Percentiles rank a stretch among this genome's conserved stretches.
Conservation (phyloP, 2,888 invertebrate species). For the Melanchra persicariae region DNA sequence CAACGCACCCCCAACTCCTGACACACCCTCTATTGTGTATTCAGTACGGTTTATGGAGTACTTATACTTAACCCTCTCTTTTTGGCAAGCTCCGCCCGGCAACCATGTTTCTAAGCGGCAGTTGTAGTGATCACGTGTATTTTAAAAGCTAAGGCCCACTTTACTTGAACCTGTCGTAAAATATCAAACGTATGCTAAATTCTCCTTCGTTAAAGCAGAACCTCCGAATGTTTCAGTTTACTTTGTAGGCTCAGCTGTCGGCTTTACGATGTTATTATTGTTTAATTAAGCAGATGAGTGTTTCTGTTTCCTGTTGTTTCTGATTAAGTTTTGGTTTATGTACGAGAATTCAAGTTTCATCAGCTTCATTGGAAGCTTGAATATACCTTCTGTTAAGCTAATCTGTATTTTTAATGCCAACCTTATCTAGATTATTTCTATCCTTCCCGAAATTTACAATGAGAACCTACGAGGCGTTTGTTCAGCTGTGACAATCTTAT, state of each 20-base stretch:
- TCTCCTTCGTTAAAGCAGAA: slow-evolving; percentile 34
- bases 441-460: not conserved
- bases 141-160: slow-evolving; percentile 47
- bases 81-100: slow-evolving; percentile 73
- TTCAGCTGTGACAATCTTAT: slow-evolving; percentile 12
- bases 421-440: not conserved
- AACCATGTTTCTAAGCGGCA: slow-evolving; percentile 60
- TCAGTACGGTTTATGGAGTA: slow-evolving; percentile 78
- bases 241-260: slow-evolving; percentile 40
- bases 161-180: slow-evolving; percentile 39
- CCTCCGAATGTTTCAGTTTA: slow-evolving; percentile 34
- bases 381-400: not conserved
- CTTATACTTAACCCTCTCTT: slow-evolving; percentile 80
- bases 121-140: slow-evolving; percentile 43
- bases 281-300: slow-evolving; percentile 56
- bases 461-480: not conserved
- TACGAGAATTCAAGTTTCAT: not conserved
- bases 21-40: slow-evolving; percentile 73
- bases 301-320: slow-evolving; percentile 33
- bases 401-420: not conserved
- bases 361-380: not conserved
- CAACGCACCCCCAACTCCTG: slow-evolving; percentile 35
- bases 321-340: slow-evolving; percentile 2
- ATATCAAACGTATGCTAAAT: slow-evolving; percentile 43
- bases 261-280: slow-evolving; percentile 47